These are phyloP conservation scores for Pterostichus niger DNA, from an alignment of 2,888 invertebrate species.

Conservation along the genomic window DNA sequence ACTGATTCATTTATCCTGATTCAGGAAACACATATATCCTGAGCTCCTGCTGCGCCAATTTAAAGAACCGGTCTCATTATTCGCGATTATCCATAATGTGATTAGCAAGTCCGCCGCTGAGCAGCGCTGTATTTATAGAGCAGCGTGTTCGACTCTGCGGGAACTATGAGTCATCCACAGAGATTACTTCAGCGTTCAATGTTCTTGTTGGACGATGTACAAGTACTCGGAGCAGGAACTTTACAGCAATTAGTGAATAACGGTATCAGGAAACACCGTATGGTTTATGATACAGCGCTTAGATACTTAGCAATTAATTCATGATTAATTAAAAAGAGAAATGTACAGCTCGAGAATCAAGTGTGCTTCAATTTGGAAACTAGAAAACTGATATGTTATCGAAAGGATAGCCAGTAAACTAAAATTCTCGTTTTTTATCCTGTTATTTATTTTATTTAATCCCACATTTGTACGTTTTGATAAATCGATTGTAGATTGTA, in stretches of 20 bases:
- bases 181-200: slow-evolving; percentile 18
- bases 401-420: too few relatives aligned
- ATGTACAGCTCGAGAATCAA: too few relatives aligned
- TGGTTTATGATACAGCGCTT: slow-evolving; percentile 6
- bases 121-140: not conserved
- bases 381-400: too few relatives aligned
- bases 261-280: slow-evolving; percentile 5
- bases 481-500: too few relatives aligned
- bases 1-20: not conserved
- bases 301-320: slow-evolving; percentile 23
- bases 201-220: not conserved
- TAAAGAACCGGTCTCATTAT: slow-evolving; percentile 15
- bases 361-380: too few relatives aligned
- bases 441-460: too few relatives aligned
- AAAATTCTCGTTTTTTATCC: too few relatives aligned
- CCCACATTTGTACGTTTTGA: too few relatives aligned
- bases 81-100: slow-evolving; percentile 12
- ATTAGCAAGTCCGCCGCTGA: not conserved
- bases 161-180: not conserved
- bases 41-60: not conserved
- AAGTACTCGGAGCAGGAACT: not conserved
- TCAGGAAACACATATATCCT: not conserved
- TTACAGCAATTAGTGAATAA: slow-evolving; percentile 29
- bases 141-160: not conserved
- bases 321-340: not conserved